Conservation (phyloP, 1,140 invertebrate genomes). For the Euwallacea fornicatus region DNA sequence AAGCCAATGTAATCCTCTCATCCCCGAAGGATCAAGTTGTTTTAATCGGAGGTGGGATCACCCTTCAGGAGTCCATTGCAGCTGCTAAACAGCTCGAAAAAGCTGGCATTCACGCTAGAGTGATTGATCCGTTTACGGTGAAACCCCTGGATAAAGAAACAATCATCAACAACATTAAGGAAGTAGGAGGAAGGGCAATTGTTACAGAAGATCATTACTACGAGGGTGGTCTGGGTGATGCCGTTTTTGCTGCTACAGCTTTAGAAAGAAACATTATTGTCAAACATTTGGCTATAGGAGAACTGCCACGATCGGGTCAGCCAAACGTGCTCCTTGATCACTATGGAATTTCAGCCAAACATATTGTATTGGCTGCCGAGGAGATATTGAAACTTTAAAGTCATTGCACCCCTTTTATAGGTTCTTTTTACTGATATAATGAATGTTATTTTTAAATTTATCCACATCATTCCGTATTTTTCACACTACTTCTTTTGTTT, state of each 20-base stretch:
- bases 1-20: constrained; percentile 78
- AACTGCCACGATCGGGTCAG: constrained; percentile 90
- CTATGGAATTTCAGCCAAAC: constrained; percentile 84
- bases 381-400: constrained; percentile 63
- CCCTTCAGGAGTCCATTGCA: constrained; percentile 85
- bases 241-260: constrained; percentile 81
- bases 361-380: constrained; percentile 73
- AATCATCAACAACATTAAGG: constrained; percentile 77
- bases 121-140: constrained; percentile 94
- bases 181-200: constrained; percentile 79
- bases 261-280: constrained; percentile 74
- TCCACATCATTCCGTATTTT: not conserved
- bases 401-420: not conserved
- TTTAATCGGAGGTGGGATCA: constrained; percentile 90
- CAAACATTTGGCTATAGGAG: constrained; percentile 81
- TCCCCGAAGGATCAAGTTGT: constrained; percentile 77
- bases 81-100: constrained; percentile 79
- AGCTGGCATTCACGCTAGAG: constrained; percentile 70
- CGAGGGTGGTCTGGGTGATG: constrained; percentile 94
- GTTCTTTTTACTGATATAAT: not conserved
- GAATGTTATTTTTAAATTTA: constrained; percentile 6
- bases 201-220: constrained; percentile 98
- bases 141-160: constrained; percentile 88
- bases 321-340: constrained; percentile 80
- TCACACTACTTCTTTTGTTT: too few relatives aligned